These are phyloP conservation scores for Cassiopea andromeda DNA, from an alignment of 30 jellyfish, hydroid and myxozoan genomes.

Conservation along the genomic window DNA sequence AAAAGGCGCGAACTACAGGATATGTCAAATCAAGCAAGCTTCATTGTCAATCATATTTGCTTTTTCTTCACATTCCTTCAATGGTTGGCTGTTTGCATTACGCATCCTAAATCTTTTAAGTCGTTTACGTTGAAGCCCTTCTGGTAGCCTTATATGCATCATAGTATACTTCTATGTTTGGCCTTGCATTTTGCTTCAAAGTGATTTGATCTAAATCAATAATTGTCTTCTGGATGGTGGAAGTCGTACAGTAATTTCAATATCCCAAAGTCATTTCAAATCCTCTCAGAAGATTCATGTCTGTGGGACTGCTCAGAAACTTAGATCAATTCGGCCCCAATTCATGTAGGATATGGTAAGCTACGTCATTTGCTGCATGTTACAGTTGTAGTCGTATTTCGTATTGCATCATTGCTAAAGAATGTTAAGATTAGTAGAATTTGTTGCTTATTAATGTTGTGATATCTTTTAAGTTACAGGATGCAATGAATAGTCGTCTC, in stretches of 20 bases:
- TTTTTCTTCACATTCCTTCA: no score
- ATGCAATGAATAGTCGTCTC: no score
- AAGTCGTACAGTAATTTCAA: background rate
- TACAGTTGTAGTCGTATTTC: background rate
- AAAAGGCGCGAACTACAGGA: no score
- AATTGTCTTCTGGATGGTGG: background rate
- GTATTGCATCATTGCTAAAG: background rate
- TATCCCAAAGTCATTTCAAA: background rate
- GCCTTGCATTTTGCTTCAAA: background rate
- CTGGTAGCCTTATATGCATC: background rate
- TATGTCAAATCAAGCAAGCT: no score
- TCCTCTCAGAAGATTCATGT: background rate
- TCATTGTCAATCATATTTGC: no score
- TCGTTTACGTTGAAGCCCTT: no score
- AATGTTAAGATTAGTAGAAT: no score
- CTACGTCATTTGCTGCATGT: background rate
- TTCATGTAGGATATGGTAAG: background rate
- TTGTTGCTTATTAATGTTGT: background rate
- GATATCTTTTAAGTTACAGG: no score
- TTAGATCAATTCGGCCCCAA: background rate
- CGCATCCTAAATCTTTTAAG: no score
- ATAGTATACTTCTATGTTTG: background rate
- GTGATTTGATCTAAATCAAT: background rate
- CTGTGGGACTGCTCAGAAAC: background rate
- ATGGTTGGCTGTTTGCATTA: no score